Conservation (phyloP, 2,888 invertebrate species). For the Thymelicus lineola region DNA sequence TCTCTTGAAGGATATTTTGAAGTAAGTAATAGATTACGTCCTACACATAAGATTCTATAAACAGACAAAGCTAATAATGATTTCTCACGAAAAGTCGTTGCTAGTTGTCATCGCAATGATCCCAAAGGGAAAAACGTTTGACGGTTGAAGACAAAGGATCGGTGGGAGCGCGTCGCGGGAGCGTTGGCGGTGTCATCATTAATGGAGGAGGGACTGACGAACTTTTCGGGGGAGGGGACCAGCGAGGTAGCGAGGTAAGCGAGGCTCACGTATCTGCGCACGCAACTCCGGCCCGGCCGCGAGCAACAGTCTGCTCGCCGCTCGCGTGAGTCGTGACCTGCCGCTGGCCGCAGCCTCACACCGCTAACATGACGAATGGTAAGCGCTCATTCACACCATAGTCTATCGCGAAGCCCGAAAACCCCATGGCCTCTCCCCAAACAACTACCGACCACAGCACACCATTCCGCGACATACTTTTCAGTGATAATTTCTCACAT, state of each 20-base stretch:
- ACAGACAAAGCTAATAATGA: background rate
- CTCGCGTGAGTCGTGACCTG: conserved; percentile 79
- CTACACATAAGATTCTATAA: too few relatives aligned
- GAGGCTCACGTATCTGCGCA: conserved; percentile 60
- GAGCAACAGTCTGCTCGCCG: conserved; percentile 83
- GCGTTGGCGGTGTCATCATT: conserved; percentile 49
- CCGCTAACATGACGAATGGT: conserved; percentile 77
- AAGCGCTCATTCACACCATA: conserved; percentile 61
- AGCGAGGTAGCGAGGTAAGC: background rate
- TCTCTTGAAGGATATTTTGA: too few relatives aligned
- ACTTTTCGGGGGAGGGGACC: conserved; percentile 47
- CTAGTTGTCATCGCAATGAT: background rate
- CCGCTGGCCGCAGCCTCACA: conserved; percentile 59
- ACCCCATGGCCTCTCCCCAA: conserved; percentile 39
- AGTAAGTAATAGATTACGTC: too few relatives aligned
- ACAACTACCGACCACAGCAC: conserved; percentile 46
- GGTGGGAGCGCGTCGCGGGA: conserved; percentile 56
- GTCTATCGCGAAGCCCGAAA: conserved; percentile 38
- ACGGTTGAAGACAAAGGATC: conserved; percentile 61
- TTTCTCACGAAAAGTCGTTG: background rate
- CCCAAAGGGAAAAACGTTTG: conserved; percentile 40
- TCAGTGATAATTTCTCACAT: conserved; percentile 66
- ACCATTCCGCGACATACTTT: conserved; percentile 51
- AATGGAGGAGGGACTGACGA: conserved; percentile 41
- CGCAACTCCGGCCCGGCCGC: conserved; percentile 67